phyloP scores from a whole-genome alignment of 2,113 vertebrate genomes.

The Semnornis frantzii region DNA sequence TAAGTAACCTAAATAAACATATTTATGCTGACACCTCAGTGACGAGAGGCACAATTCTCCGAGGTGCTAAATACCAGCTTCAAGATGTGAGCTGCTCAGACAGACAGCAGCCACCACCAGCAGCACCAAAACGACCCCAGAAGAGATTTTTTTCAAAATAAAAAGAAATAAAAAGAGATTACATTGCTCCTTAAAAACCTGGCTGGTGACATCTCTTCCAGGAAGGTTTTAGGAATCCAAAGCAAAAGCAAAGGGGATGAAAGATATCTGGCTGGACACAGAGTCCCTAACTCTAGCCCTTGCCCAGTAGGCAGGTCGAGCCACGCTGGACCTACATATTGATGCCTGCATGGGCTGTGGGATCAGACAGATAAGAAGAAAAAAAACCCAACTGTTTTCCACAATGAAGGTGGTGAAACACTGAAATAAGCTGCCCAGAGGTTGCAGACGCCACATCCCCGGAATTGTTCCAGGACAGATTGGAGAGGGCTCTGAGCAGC shows the following conservation, averaged over 20 bases:
- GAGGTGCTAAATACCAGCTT: slow-evolving; percentile 40
- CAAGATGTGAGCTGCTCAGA: not conserved
- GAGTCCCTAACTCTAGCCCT: not conserved
- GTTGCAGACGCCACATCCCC: too few species aligned
- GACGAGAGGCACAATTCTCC: slow-evolving; percentile 26
- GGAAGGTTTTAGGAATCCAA: not conserved
- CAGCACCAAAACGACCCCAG: not conserved
- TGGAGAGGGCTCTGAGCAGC: not conserved
- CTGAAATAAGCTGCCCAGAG: not conserved
- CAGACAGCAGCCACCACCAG: not conserved
- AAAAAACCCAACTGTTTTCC: not conserved
- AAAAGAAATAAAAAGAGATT: too few species aligned
- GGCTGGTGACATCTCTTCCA: not conserved
- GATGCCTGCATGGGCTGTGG: accelerated
- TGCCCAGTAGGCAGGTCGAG: not conserved
- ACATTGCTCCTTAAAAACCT: not conserved
- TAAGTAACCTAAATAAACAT: slow-evolving; percentile 68
- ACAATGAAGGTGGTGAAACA: not conserved
- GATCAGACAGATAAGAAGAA: not conserved
- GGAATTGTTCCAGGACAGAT: too few species aligned
- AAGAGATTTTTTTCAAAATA: too few species aligned
- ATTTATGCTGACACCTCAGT: slow-evolving; percentile 60
- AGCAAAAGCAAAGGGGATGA: not conserved
- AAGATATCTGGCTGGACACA: not conserved
- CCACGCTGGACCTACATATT: not conserved